Evolutionary conservation across 2,888 invertebrate genomes (phyloP), one percentile per base, ranked within the genome.

Genomic region (Linyphia triangularis): DNA sequence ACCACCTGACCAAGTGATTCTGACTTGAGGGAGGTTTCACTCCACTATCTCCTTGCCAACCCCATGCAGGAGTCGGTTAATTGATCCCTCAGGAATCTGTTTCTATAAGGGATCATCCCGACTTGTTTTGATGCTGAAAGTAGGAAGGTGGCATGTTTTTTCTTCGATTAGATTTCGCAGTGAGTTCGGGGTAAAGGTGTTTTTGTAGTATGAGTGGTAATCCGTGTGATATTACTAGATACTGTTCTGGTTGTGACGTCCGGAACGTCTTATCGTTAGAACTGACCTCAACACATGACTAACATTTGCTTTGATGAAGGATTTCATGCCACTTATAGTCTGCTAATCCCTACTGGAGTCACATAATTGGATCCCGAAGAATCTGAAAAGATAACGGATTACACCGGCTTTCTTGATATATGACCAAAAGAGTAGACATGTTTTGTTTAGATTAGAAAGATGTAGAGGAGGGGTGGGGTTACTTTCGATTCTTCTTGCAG

Each of bases 21-120:
- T n/a, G n/a, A n/a, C n/a, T n/a, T 28, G 5, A n/a, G 28, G 26
- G 4, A 16, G 3, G 2, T 13, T 5, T 28, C 1, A 28, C 65
- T 22, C 24, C 43, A 61, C 7, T 70, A 22, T 70, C 70, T 70
- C 43, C 16, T 51, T 51, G 51, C 51, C 51, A 51, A 51, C n/a
- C 51, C 51, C 51, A 5, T 16, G 51, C 51, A 13, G 40, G 40
- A 51, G 51, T n/a, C 13, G 51, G n/a, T 51, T 51, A 51, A 51
- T 51, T 51, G 51, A 51, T 51, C 51, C 51, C 51, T n/a, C 5
- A 13, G 51, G 51, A 51, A 51, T n/a, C n/a, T n/a, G n/a, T n/a
- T n/a, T 33, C 33, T 51, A 3, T n/a, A 51, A 51, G 51, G 16
- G 51, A 51, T 33, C 9, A 33, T 51, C 51, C 51, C 5, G 16